Conservation (phyloP, 2,888 invertebrate genomes). For the Epsilonema sp. region DNA sequence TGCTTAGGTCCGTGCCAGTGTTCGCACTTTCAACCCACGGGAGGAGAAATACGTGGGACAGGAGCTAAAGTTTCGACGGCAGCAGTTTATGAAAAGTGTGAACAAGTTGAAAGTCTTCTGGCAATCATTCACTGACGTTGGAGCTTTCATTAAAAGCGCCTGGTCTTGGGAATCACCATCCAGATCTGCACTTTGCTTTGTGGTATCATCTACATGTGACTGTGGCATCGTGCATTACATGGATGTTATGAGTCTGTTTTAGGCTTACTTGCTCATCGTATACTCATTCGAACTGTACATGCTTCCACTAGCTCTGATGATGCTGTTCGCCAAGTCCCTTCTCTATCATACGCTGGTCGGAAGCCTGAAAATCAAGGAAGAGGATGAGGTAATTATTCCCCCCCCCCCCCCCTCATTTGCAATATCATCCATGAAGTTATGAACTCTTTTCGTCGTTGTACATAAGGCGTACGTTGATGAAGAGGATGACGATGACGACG, state of each 20-base stretch:
- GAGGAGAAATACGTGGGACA: slow-evolving; percentile 86
- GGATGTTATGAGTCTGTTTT: slow-evolving; percentile 11
- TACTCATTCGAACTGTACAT: slow-evolving; percentile 91
- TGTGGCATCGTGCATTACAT: too few relatives aligned
- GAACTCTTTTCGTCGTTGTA: too few relatives aligned
- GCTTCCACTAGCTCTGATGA: slow-evolving; percentile 57
- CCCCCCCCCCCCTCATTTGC: too few relatives aligned
- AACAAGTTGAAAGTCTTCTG: slow-evolving; percentile 71
- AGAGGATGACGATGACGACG: too few relatives aligned
- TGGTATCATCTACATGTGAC: slow-evolving; percentile 35
- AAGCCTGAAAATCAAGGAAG: neutral
- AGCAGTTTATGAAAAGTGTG: slow-evolving; percentile 77
- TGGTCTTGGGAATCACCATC: slow-evolving; percentile 88
- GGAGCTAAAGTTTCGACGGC: slow-evolving; percentile 82
- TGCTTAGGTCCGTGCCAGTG: slow-evolving; percentile 63
- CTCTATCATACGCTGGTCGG: slow-evolving; percentile 19
- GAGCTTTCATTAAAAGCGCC: slow-evolving; percentile 77
- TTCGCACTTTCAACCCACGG: slow-evolving; percentile 75
- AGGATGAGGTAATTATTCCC: neutral
- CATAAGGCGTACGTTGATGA: too few relatives aligned
- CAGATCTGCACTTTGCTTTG: slow-evolving; percentile 58
- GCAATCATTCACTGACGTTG: slow-evolving; percentile 64
- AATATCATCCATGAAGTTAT: too few relatives aligned
- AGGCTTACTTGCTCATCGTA: slow-evolving; percentile 62
- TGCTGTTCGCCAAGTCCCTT: slow-evolving; percentile 56